Evolutionary conservation across 2,888 invertebrate species (phyloP).

Genomic region (Phalangium opilio): DNA sequence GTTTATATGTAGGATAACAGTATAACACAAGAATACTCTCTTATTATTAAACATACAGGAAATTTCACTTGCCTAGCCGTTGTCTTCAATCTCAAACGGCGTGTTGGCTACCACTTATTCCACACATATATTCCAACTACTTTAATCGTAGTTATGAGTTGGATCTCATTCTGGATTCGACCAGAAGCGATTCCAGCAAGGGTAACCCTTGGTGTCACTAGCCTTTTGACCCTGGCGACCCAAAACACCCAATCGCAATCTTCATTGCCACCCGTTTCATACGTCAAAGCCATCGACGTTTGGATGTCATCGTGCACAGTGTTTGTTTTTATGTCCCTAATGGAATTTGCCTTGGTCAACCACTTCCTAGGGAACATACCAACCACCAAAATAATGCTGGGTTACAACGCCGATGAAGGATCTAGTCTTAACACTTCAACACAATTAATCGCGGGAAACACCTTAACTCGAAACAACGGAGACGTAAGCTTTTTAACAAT

Average conservation of each 20-base stretch:
- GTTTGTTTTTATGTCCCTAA: constrained; percentile 35
- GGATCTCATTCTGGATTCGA: constrained; percentile 93
- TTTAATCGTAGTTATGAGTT: constrained; percentile 82
- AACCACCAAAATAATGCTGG: constrained; percentile 48
- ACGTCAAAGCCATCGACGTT: constrained; percentile 46
- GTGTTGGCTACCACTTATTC: constrained; percentile 75
- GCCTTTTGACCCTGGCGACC: constrained; percentile 69
- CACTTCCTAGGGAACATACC: constrained; percentile 66
- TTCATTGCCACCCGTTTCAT: constrained; percentile 78
- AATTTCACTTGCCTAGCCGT: constrained; percentile 80
- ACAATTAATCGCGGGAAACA: constrained; percentile 2
- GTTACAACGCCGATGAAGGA: constrained; percentile 15
- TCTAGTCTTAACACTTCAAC: too few species aligned
- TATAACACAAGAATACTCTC: too few species aligned
- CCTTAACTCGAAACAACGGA: constrained; percentile 8
- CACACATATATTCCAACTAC: constrained; percentile 85
- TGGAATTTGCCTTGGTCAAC: constrained; percentile 36
- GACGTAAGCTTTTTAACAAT: constrained; percentile 7
- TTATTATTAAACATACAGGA: constrained; percentile 43
- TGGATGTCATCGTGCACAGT: constrained; percentile 37
- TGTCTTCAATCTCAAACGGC: constrained; percentile 64
- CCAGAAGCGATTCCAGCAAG: constrained; percentile 86
- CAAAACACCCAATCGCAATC: constrained; percentile 91
- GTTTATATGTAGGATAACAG: too few species aligned
- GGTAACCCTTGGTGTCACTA: constrained; percentile 85